Evolutionary conservation across 30 jellyfish, hydroid and myxozoan genomes (phyloP), one percentile per base, ranked within the genome.

Genomic region (Turritopsis rubra): DNA sequence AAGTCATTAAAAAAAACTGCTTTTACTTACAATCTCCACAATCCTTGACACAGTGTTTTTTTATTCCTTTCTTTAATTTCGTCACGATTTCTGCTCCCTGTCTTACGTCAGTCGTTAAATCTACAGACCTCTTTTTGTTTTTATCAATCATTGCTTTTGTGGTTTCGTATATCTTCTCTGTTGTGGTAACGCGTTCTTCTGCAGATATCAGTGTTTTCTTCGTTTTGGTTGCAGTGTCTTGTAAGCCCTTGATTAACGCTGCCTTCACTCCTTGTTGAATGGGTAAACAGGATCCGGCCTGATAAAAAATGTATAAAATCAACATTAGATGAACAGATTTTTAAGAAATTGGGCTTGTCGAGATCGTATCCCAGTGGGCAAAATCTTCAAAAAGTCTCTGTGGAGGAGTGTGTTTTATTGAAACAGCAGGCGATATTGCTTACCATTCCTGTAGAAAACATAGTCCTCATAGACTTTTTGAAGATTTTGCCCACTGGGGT

Each of bases 141-240:
- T 80, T 80, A 18, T 80, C 87, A 52, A 80, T 80, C 87, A 80
- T 80, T 16, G 87, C 52, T 80, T 80, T 80, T 21, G 87, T 80
- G 52, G 87, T 80, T 26, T 80, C 87, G 54, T 80, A 80, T 21
- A 80, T 80, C 52, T 80, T 80, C 52, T 80, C 87, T 3, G 87
- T 80, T 26, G 79, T 80, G 79, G 79, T 80, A 16, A 80, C 87
- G 16, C 87, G 87, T 21, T 80, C 87, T 52, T 80, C 87, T 52
- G 87, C 87, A 22, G 87, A 80, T 13, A 80, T 80, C 28, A 80
- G 53, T 26, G 87, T 80, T 52, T 65, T 53, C 52, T 80, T 80
- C 4, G 87, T 80, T 80, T 80, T 41, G 7, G 87, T 53, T 18
- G 87, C 87, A 25, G 87, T 80, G 17, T 80, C 53, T 8, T 70